Base-by-base conservation (phyloP, 2,113 vertebrate genomes). In the Gasterosteus nipponicus region DNA sequence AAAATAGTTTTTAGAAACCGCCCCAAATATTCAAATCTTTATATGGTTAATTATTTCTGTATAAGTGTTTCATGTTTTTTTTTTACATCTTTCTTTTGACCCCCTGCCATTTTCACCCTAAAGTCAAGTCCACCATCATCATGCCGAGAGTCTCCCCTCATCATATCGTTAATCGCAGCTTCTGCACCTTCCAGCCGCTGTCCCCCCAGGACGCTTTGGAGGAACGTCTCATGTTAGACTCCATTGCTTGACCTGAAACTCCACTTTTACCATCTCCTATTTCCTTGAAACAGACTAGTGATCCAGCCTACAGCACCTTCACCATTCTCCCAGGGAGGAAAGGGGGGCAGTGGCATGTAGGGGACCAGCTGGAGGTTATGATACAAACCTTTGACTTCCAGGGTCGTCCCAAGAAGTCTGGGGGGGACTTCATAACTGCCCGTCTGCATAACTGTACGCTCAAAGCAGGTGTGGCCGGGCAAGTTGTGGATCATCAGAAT, bases 371-470 rank as follows among this genome's bases (percentile, higher is more conserved):
- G 62, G 93, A 96, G 71, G 95, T 96, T 7, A 86, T 93, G 0
- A 95, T 99, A 44, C 92, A 89, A 0, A 86, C 97, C 71, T 93
- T 86, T 6, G 95, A 98, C 87, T 97, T 95, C 89, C 85, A 93
- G 54, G 95, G 96, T 6, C 89, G 83, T 39, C 93, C 95, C 56
- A 98, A 97, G 87, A 93, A 80, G 42, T 94, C 5, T 22, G 49
- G 49, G n/a, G 49, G 49, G 49, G 49, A 53, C 49, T 53, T 53
- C 19, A 26, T 26, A 26, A 26, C 22, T 26, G 22, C 22, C 22
- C 22, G 22, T 26, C 22, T 26, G 22, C 22, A 26, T 26, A 26
- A 26, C 22, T 26, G 22, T 26, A 26, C 22, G 22, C 22, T 26
- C 22, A 26, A 26, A 26, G 22, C 22, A 26, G 22, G 22, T 26